Evolutionary conservation across 2,113 vertebrate species (phyloP), one percentile per base, ranked within the genome.

Genomic region (Callipepla californica): DNA sequence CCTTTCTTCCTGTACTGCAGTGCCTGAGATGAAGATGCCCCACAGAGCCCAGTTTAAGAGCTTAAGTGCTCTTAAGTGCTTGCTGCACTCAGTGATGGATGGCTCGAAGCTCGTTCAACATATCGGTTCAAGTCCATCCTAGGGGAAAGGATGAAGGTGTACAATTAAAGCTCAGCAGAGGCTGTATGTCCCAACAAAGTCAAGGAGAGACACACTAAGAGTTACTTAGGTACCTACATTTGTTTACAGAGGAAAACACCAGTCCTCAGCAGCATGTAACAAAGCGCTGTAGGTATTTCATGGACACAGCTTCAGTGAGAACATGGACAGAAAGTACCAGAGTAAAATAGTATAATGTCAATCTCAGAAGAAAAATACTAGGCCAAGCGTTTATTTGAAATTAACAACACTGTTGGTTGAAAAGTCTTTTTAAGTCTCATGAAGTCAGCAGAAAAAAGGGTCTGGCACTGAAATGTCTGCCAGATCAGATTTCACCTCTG

Each of bases 231-330:
- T 42, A 20, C 8, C 91, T 79, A 62, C 22, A 19, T 36, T 38
- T 0, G 0, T 36, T 36, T 75, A 15, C 1, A 1, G 6, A 80
- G 47, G 1, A 12, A 82, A 87, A 51, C 20, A 50, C 5, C 20
- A 50, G 12, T 45, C 45, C 81, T 76, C 13, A 36, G 6, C 3
- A 0, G 26, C 59, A 16, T 6, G 11, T 59, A 77, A 50, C 8
- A 57, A 83, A 44, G 15, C 6, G 9, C 42, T 91, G 22, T 38
- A 63, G 73, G 32, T 23, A 11, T 19, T 81, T 79, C 38, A 55
- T 9, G 25, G 62, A 26, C 32, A 30, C 34, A 44, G 69, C 5
- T 34, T 77, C 2, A 1, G 20, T 55, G n/a, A 70, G 48, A 81
- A 74, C 9, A 2, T 15, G 32, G 5, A 12, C 21, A 68, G 23